Percentiles rank a stretch among this genome's conserved stretches.
These are phyloP conservation scores for Monoplex corrugatus DNA, from an alignment of 2,888 invertebrate species.

Conservation along the genomic window DNA sequence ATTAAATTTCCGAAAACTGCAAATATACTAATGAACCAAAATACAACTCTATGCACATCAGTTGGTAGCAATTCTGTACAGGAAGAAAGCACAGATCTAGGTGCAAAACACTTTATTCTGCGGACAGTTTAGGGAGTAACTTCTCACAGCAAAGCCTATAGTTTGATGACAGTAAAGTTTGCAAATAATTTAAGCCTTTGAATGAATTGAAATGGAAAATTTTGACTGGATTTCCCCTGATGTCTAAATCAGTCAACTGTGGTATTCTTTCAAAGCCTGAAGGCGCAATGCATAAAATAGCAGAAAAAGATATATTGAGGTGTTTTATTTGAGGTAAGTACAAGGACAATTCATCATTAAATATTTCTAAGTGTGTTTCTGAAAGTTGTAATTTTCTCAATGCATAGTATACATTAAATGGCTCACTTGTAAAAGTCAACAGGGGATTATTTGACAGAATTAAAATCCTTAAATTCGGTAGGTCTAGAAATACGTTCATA, in stretches of 20 bases:
- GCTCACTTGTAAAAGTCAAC: neutral
- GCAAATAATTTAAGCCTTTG: neutral
- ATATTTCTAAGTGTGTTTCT: too few relatives aligned
- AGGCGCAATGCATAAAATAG: neutral
- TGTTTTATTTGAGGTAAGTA: neutral
- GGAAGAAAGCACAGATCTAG: constrained; percentile 13
- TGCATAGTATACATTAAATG: too few relatives aligned
- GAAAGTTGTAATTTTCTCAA: too few relatives aligned
- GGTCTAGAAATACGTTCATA: neutral
- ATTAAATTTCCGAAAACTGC: constrained; percentile 8
- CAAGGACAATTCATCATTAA: neutral
- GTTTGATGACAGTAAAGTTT: neutral
- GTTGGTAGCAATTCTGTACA: constrained; percentile 16
- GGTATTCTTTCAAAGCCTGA: neutral
- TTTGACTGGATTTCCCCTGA: neutral
- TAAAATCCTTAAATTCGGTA: neutral
- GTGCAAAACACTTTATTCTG: too few relatives aligned
- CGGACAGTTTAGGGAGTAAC: neutral
- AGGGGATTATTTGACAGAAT: neutral
- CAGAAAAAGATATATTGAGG: neutral
- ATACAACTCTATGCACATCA: neutral
- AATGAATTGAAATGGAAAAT: neutral
- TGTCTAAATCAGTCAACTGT: neutral
- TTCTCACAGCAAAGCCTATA: constrained; percentile 28
- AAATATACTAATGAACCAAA: neutral